Percentiles rank a stretch among this genome's conserved stretches.
phyloP scores from a whole-genome alignment of 2,113 vertebrate genomes.

The Antechinus stuartii region DNA sequence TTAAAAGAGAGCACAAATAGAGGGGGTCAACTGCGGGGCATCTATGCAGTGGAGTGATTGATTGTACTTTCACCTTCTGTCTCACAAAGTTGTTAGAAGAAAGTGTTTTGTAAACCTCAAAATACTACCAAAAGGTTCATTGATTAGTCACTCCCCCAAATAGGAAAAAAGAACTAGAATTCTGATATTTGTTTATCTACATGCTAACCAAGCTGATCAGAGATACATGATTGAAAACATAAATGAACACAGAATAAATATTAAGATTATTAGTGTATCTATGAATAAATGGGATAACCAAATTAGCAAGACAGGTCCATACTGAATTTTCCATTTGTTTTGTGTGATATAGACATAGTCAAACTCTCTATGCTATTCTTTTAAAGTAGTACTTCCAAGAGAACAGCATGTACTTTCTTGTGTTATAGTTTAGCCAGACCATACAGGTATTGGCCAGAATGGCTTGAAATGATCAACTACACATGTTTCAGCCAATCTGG shows the following conservation, averaged over 20 bases:
- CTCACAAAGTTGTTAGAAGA: neutral
- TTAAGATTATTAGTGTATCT: slow-evolving; percentile 21
- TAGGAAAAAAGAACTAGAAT: neutral
- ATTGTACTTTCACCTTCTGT: neutral
- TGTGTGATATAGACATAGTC: neutral
- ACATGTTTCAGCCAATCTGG: slow-evolving; percentile 33
- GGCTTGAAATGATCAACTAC: slow-evolving; percentile 34
- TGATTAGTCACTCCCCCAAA: neutral
- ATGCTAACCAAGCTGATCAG: neutral
- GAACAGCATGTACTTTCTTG: slow-evolving; percentile 34
- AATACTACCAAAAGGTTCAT: neutral
- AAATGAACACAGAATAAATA: neutral
- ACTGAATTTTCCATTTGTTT: neutral
- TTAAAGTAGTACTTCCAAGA: slow-evolving; percentile 35
- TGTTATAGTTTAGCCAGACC: slow-evolving; percentile 55
- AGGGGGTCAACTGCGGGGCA: neutral
- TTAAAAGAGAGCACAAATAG: neutral
- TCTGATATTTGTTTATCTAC: neutral
- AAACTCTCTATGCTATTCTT: slow-evolving; percentile 26
- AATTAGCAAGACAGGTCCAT: neutral
- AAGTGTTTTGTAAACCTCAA: neutral
- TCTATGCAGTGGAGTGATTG: neutral
- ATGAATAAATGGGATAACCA: slow-evolving; percentile 1
- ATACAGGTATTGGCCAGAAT: slow-evolving; percentile 54
- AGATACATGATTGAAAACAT: neutral